A percentile compares a stretch with the other conserved stretches of the same genome.
Conservation (phyloP, 2,888 invertebrate genomes). For the Lapara coniferarum region DNA sequence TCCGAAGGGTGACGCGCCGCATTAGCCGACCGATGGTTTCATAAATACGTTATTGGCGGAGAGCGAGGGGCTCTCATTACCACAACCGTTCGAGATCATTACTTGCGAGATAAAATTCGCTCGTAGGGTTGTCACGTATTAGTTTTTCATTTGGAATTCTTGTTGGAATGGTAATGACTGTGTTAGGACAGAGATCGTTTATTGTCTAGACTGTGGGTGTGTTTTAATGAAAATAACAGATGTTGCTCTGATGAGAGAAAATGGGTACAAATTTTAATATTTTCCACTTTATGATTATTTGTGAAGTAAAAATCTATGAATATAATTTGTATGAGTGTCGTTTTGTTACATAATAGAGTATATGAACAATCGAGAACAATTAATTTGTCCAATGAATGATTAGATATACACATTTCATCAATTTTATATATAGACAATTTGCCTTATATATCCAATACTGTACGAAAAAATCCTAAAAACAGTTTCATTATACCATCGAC, state of each 20-base stretch:
- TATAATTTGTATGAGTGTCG: too few species aligned
- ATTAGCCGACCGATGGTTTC: constrained; percentile 73
- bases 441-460: too few species aligned
- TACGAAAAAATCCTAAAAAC: too few species aligned
- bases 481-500: neutral
- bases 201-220: neutral
- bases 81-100: constrained; percentile 69
- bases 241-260: neutral
- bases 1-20: constrained; percentile 67
- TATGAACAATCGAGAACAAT: too few species aligned
- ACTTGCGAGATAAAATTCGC: constrained; percentile 77
- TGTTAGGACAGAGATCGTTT: neutral
- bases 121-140: constrained; percentile 24
- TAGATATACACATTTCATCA: too few species aligned
- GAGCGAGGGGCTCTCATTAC: constrained; percentile 73
- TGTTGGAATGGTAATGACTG: neutral
- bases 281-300: too few species aligned
- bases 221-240: neutral
- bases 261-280: neutral
- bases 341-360: too few species aligned
- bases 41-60: constrained; percentile 80
- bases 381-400: too few species aligned
- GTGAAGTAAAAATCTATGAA: too few species aligned
- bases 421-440: too few species aligned
- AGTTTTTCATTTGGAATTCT: neutral